A percentile compares a stretch with the other conserved stretches of the same genome.
These are phyloP conservation scores for Carettochelys insculpta DNA, from an alignment of 2,113 vertebrate species.

Conservation along the genomic window DNA sequence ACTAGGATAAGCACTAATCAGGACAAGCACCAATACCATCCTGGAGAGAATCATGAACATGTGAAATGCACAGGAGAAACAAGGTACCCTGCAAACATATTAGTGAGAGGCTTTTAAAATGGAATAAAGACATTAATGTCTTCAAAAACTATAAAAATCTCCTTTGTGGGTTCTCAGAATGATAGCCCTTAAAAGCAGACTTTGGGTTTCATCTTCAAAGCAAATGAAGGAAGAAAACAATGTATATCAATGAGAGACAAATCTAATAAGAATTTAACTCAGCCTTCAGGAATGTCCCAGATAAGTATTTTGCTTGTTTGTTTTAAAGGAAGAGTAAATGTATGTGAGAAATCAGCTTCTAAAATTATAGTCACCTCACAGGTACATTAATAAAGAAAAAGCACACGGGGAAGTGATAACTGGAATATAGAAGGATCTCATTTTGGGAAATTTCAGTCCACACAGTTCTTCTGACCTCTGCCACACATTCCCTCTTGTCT, in stretches of 20 bases:
- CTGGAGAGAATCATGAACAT: accelerated
- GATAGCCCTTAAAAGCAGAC: not conserved
- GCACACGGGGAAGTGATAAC: not conserved
- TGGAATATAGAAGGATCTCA: not conserved
- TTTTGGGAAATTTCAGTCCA: not conserved
- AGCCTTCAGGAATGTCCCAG: not conserved
- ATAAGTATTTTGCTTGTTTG: not conserved
- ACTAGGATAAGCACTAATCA: not conserved
- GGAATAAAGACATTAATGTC: accelerated
- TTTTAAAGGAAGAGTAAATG: not conserved
- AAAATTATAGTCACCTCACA: not conserved
- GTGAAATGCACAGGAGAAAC: not conserved
- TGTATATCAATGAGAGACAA: accelerated
- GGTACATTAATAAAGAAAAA: not conserved
- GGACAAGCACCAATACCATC: not conserved
- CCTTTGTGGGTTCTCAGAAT: not conserved
- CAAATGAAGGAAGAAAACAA: not conserved
- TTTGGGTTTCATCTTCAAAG: slow-evolving; percentile 29
- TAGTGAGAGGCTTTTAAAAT: not conserved
- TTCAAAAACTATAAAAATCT: not conserved
- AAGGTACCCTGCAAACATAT: not conserved
- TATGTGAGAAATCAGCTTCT: not conserved
- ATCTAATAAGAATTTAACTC: not conserved
- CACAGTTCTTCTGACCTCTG: not conserved
- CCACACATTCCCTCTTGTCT: not conserved